A percentile compares a stretch with the other conserved stretches of the same genome.
phyloP scores from a whole-genome alignment of 2,797 vertebrate genomes.

The Danio aesculapii region DNA sequence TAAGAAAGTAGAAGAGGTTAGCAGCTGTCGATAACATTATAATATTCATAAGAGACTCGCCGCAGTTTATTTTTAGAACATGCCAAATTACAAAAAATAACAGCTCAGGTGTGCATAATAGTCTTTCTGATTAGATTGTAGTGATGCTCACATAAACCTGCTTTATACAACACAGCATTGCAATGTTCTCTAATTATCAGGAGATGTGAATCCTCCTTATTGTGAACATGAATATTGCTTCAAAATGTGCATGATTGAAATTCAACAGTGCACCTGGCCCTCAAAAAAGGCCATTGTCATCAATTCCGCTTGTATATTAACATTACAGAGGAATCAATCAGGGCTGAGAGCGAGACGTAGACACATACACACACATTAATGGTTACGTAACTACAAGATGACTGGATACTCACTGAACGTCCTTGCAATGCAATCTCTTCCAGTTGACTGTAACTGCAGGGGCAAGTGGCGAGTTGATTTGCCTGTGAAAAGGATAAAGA shows the following conservation, averaged over 20 bases:
- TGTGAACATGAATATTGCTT: constrained; percentile 42
- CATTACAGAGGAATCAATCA: constrained; percentile 50
- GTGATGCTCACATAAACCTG: constrained; percentile 13
- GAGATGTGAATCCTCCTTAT: constrained; percentile 25
- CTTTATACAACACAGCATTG: constrained; percentile 37
- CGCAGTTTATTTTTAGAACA: constrained; percentile 29
- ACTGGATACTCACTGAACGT: constrained; percentile 40
- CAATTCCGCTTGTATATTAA: constrained; percentile 30
- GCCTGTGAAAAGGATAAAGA: constrained; percentile 49
- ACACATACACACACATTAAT: background rate
- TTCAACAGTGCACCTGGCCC: constrained; percentile 42
- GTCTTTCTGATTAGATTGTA: constrained; percentile 21
- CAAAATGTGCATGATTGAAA: constrained; percentile 39
- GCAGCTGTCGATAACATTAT: constrained; percentile 23
- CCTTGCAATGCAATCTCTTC: constrained; percentile 8
- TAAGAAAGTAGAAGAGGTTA: background rate
- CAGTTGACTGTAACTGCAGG: constrained; percentile 2
- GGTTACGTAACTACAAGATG: constrained; percentile 9
- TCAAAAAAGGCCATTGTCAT: constrained; percentile 23
- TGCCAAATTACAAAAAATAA: constrained; percentile 11
- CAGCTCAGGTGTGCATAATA: constrained; percentile 42
- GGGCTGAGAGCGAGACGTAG: background rate
- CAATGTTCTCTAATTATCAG: constrained; percentile 36
- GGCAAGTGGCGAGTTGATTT: constrained; percentile 26
- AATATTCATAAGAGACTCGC: background rate